Conservation (phyloP, 2,113 vertebrate genomes). For the Isurus oxyrinchus region DNA sequence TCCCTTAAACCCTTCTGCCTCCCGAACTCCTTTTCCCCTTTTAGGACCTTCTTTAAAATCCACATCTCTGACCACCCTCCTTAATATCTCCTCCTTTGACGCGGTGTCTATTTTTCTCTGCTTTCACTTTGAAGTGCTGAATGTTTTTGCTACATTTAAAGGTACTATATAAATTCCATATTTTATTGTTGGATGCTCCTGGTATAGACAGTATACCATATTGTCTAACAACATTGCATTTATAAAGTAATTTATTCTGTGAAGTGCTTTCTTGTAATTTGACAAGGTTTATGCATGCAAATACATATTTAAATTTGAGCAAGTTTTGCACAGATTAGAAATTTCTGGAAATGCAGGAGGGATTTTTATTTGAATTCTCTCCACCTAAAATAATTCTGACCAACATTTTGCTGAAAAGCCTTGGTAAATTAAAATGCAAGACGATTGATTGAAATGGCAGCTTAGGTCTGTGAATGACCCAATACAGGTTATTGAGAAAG, state of each 20-base stretch:
- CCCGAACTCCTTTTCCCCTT: background rate
- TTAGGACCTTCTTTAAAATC: background rate
- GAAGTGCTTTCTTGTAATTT: background rate
- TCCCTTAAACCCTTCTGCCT: background rate
- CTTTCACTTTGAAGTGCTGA: background rate
- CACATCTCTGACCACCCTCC: background rate
- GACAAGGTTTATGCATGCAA: background rate
- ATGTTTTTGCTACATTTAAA: background rate
- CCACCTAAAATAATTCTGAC: background rate
- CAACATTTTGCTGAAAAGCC: background rate
- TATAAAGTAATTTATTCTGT: background rate
- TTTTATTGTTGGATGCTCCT: background rate
- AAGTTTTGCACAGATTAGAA: background rate
- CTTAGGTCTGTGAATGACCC: background rate
- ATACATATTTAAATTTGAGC: background rate
- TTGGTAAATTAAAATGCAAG: slow-evolving; percentile 21
- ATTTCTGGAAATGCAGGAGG: slow-evolving; percentile 1
- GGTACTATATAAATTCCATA: too few relatives aligned
- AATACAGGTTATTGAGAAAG: background rate
- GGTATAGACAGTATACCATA: background rate
- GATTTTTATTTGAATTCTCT: slow-evolving; percentile 24
- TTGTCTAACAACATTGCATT: background rate
- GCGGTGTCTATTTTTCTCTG: background rate
- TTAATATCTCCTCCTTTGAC: background rate
- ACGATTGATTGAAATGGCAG: background rate